Evolutionary conservation across 1,140 invertebrate genomes (phyloP), one percentile per base, ranked within the genome.

Genomic region (Neuroterus valhalla): DNA sequence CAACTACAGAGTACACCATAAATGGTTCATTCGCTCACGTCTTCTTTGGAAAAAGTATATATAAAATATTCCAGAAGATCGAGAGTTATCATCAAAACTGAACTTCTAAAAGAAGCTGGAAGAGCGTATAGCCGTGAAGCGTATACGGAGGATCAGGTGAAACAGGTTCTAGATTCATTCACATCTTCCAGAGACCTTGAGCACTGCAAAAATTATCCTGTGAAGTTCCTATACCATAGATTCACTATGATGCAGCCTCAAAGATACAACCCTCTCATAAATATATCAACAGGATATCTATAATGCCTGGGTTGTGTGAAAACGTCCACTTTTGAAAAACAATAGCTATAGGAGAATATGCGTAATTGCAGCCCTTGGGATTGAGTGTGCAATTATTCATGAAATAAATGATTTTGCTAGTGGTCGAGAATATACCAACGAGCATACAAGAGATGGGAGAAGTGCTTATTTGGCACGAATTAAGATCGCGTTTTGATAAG

Each of bases 81-180:
- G 11, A 52, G 19, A 26, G 17, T n/a, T 50, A 50, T 21, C 52
- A 55, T 31, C 55, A n/a, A 8, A 38, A 31, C 66, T 75, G 78
- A 38, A 75, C 78, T 81, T 67, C 66, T 66, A 70, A 71, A 79
- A 77, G 77, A 81, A 84, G 74, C 66, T 77, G 80, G 77, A 78
- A 74, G 75, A 80, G 71, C 68, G 77, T 71, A 72, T 74, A 74
- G 31, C 31, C 31, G 0, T 38, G 8, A 5, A 38, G 31, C 31
- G 31, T 38, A 38, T 38, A 38, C 31, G 31, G 82, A 74, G 76
- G 68, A 78, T 45, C 76, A 80, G 72, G 72, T 70, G 78, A 78
- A 85, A 85, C 84, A 85, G 84, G 83, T 85, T 85, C 82, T 84
- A 85, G 78, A 85, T 85, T 85, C 84, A 85, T 85, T 85, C 84